phyloP scores from a whole-genome alignment of 2,113 vertebrate genomes.

The Cranoglanis bouderius region DNA sequence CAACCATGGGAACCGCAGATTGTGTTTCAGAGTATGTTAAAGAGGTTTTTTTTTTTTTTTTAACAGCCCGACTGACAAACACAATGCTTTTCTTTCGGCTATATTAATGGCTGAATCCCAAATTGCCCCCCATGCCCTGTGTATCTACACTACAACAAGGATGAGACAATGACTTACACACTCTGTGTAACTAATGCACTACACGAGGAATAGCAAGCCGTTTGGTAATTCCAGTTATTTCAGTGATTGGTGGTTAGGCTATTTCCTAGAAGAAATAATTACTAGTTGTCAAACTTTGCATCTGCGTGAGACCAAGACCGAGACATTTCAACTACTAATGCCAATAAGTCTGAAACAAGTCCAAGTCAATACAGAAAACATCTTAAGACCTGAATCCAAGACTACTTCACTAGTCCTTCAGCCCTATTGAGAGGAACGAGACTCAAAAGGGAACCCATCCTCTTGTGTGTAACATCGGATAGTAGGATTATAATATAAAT shows the following conservation, averaged over 20 bases:
- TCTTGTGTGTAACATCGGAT: neutral
- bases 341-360: neutral
- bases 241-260: neutral
- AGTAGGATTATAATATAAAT: neutral
- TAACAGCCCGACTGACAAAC: neutral
- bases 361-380: neutral
- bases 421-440: neutral
- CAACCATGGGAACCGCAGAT: conserved; percentile 50
- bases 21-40: conserved; percentile 35
- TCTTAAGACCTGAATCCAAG: neutral
- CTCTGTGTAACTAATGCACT: neutral
- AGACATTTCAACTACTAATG: neutral
- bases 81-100: neutral
- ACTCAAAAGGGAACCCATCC: neutral
- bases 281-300: neutral
- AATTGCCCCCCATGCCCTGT: neutral
- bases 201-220: neutral
- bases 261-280: neutral
- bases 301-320: neutral
- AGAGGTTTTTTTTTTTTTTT: neutral
- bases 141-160: neutral
- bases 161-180: neutral
- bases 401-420: neutral
- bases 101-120: neutral
- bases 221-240: neutral